Percentiles rank a stretch among this genome's conserved stretches.
These are phyloP conservation scores for Pheosia gnoma DNA, from an alignment of 2,888 invertebrate genomes.

Conservation along the genomic window DNA sequence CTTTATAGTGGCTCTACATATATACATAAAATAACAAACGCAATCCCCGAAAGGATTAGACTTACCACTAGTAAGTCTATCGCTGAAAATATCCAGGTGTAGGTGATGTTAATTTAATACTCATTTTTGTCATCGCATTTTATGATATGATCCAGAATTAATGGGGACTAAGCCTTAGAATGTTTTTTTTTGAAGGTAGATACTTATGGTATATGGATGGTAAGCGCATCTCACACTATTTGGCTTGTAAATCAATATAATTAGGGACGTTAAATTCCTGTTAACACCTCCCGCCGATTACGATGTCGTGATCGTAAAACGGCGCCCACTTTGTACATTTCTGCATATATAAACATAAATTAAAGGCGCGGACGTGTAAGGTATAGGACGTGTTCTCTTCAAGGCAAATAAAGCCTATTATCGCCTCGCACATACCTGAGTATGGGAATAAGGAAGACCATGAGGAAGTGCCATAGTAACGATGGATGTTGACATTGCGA, in stretches of 20 bases:
- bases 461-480: not conserved
- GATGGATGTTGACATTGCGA: not conserved
- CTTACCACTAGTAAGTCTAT: too few relatives aligned
- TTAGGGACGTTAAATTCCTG: slow-evolving; percentile 49
- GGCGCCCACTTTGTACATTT: slow-evolving; percentile 47
- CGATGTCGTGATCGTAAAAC: slow-evolving; percentile 46
- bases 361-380: slow-evolving; percentile 22
- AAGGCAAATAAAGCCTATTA: slow-evolving; percentile 2
- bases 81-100: too few relatives aligned
- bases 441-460: slow-evolving; percentile 3
- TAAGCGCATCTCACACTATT: slow-evolving; percentile 25
- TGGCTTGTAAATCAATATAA: slow-evolving; percentile 57
- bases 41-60: too few relatives aligned
- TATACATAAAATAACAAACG: too few relatives aligned
- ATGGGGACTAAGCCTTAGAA: too few relatives aligned
- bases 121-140: too few relatives aligned
- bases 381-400: slow-evolving; percentile 1
- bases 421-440: not conserved
- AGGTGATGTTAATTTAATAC: too few relatives aligned
- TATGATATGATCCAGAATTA: too few relatives aligned
- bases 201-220: too few relatives aligned
- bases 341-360: slow-evolving; percentile 56
- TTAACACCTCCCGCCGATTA: slow-evolving; percentile 51
- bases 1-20: too few relatives aligned
- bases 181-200: too few relatives aligned